Evolutionary conservation across 2,797 vertebrate species (phyloP).

Genomic region (Oryzias dopingdopingensis): DNA sequence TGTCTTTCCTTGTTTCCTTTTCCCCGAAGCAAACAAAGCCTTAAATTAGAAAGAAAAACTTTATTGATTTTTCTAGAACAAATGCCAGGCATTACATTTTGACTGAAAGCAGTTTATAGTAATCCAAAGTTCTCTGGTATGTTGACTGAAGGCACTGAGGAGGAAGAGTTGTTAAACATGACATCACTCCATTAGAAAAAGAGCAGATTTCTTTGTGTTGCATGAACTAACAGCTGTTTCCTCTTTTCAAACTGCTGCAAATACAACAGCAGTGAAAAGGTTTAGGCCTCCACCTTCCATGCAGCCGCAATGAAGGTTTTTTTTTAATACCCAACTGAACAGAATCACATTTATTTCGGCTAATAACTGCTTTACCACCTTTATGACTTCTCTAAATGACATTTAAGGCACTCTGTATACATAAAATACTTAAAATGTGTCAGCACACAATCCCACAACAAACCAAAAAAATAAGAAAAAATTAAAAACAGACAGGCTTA

Average conservation of each 20-base stretch:
- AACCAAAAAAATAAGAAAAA: conserved; percentile 40
- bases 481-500: conserved; percentile 24
- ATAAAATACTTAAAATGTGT: conserved; percentile 22
- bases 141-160: conserved; percentile 22
- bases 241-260: conserved; percentile 43
- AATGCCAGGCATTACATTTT: conserved; percentile 47
- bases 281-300: conserved; percentile 22
- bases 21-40: conserved; percentile 1
- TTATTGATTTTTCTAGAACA: conserved; percentile 67
- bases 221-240: conserved; percentile 21
- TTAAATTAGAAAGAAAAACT: conserved; percentile 52
- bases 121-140: conserved; percentile 28
- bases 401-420: conserved; percentile 13
- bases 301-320: conserved; percentile 13
- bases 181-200: conserved; percentile 44
- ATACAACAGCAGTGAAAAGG: conserved; percentile 13
- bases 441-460: conserved; percentile 38
- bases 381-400: conserved; percentile 13
- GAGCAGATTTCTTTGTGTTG: conserved; percentile 17
- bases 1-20: too few species aligned
- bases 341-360: conserved; percentile 30
- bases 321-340: conserved; percentile 19
- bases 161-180: conserved; percentile 37
- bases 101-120: conserved; percentile 47
- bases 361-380: conserved; percentile 13